Percentiles rank a stretch among this genome's conserved stretches.
phyloP scores from a whole-genome alignment of 2,797 vertebrate genomes.

The Gambusia yucatana region DNA sequence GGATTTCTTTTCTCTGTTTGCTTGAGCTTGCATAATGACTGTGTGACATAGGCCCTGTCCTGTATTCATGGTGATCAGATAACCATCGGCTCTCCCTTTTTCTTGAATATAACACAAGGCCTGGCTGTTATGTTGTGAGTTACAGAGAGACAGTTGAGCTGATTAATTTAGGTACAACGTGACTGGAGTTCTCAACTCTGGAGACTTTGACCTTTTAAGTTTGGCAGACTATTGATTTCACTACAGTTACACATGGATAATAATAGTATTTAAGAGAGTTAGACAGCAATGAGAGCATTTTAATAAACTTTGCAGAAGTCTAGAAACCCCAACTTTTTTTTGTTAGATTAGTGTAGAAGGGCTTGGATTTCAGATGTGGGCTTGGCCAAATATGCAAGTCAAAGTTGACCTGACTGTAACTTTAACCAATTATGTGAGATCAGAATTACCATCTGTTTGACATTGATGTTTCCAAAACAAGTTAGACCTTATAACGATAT shows the following conservation, averaged over 20 bases:
- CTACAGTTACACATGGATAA: slow-evolving; percentile 27
- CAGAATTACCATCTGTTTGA: neutral
- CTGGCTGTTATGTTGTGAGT: slow-evolving; percentile 30
- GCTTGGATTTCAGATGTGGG: slow-evolving; percentile 4
- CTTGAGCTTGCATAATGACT: slow-evolving; percentile 16
- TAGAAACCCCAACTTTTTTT: slow-evolving; percentile 2
- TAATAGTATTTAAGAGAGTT: slow-evolving; percentile 5
- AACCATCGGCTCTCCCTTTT: slow-evolving; percentile 33
- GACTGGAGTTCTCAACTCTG: slow-evolving; percentile 48
- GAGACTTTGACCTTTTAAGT: slow-evolving; percentile 75
- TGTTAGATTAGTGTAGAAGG: neutral
- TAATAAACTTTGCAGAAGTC: neutral
- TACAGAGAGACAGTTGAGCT: slow-evolving; percentile 42
- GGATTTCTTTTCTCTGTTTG: neutral
- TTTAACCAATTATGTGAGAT: slow-evolving; percentile 3
- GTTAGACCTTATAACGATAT: no score
- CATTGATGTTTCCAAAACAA: slow-evolving; percentile 1
- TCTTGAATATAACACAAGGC: slow-evolving; percentile 37
- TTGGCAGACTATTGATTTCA: slow-evolving; percentile 44
- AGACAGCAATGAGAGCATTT: neutral
- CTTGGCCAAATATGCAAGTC: neutral
- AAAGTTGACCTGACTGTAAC: slow-evolving; percentile 1
- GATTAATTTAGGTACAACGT: slow-evolving; percentile 60
- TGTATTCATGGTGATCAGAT: slow-evolving; percentile 45
- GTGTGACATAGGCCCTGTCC: slow-evolving; percentile 33